Percentiles rank a stretch among this genome's conserved stretches.
Evolutionary conservation across 2,113 vertebrate genomes (phyloP).

Genomic region (Brachyhypopomus gauderio): DNA sequence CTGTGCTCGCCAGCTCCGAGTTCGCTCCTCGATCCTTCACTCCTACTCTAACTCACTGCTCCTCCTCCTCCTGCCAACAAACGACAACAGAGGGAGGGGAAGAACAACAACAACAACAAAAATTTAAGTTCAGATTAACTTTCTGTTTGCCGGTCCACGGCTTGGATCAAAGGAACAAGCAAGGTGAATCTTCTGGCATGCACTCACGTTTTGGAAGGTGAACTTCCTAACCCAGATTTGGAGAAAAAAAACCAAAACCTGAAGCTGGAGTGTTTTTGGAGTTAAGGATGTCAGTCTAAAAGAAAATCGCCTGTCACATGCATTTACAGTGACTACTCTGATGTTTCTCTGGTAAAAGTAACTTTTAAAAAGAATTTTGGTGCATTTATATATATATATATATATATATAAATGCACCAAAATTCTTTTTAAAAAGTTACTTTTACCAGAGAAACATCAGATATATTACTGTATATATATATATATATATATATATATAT

Average conservation of each 20-base stretch:
- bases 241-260: constrained; percentile 46
- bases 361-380: constrained; percentile 34
- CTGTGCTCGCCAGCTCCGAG: constrained; percentile 73
- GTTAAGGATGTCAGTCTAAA: constrained; percentile 71
- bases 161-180: constrained; percentile 71
- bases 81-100: constrained; percentile 59
- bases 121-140: constrained; percentile 76
- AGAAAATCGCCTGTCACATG: constrained; percentile 70
- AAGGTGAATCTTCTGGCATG: constrained; percentile 72
- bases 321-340: constrained; percentile 69
- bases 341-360: constrained; percentile 64
- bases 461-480: too few species aligned
- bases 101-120: constrained; percentile 44
- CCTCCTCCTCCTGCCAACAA: constrained; percentile 69
- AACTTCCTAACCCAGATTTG: constrained; percentile 72
- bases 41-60: constrained; percentile 55
- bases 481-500: too few species aligned
- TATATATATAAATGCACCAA: too few species aligned
- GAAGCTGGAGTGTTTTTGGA: constrained; percentile 66
- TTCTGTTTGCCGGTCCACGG: constrained; percentile 69
- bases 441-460: too few species aligned
- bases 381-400: constrained; percentile 54
- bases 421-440: too few species aligned
- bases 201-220: constrained; percentile 68
- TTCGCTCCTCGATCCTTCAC: constrained; percentile 66